phyloP scores from a whole-genome alignment of 2,113 vertebrate genomes.

The Gymnocephalus cernua region DNA sequence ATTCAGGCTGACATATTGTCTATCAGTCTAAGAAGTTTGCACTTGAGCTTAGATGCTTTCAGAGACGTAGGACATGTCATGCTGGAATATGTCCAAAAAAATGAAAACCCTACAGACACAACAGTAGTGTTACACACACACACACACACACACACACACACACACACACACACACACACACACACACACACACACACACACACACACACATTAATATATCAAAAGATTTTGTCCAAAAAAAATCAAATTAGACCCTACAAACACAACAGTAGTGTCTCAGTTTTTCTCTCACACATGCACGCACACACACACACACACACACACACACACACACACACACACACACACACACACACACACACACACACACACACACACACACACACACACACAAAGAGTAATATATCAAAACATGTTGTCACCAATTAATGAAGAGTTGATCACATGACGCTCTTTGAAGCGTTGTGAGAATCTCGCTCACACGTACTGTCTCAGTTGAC shows the following conservation, averaged over 20 bases:
- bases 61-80: conserved; percentile 25
- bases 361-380: too few species aligned
- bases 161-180: too few species aligned
- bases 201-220: too few species aligned
- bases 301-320: not conserved
- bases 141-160: not conserved
- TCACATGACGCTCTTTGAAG: conserved; percentile 48
- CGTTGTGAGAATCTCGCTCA: conserved; percentile 46
- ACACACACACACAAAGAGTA: not conserved
- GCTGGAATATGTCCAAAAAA: conserved; percentile 16
- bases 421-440: conserved; percentile 57
- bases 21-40: conserved; percentile 41
- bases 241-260: not conserved
- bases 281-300: too few species aligned
- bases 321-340: too few species aligned
- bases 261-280: not conserved
- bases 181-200: too few species aligned
- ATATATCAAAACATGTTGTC: conserved; percentile 42
- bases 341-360: too few species aligned
- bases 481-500: conserved; percentile 46
- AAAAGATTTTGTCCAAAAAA: not conserved
- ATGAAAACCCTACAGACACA: not conserved
- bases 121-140: not conserved
- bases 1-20: conserved; percentile 48
- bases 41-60: conserved; percentile 19